Evolutionary conservation across 53 echinoderm and acorn worm species (phyloP).

Genomic region (Zoroaster sp.): DNA sequence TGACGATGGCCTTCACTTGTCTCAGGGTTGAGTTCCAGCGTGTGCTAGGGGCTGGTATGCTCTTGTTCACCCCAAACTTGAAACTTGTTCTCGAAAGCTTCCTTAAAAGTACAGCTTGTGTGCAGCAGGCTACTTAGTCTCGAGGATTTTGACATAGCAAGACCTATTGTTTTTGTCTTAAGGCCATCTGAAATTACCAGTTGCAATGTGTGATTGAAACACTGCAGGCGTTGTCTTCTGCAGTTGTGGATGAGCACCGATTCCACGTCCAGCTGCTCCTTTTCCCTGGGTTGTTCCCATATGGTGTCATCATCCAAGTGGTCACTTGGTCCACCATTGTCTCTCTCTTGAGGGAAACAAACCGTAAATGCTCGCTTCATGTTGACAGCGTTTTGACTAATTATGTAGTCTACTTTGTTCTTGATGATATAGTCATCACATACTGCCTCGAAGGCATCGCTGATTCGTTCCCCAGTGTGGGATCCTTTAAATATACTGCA

Average conservation of each 20-base stretch:
- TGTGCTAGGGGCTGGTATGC: slow-evolving; percentile 41
- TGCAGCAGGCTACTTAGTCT: neutral
- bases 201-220: slow-evolving; percentile 40
- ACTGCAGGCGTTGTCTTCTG: slow-evolving; percentile 37
- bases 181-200: slow-evolving; percentile 36
- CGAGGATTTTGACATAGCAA: neutral
- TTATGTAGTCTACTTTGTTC: slow-evolving; percentile 24
- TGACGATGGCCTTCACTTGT: slow-evolving; percentile 22
- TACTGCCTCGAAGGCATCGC: slow-evolving; percentile 29
- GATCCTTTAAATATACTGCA: slow-evolving; percentile 3
- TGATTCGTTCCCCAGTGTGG: slow-evolving; percentile 32
- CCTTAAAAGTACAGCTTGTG: slow-evolving; percentile 11
- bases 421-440: slow-evolving; percentile 6
- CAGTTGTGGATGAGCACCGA: neutral
- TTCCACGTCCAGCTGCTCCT: slow-evolving; percentile 5
- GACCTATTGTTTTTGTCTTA: neutral
- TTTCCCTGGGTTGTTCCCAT: neutral
- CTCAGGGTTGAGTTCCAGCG: slow-evolving; percentile 24
- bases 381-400: slow-evolving; percentile 25
- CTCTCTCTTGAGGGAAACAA: neutral
- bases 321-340: no score
- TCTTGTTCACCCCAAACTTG: neutral
- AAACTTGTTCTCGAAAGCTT: neutral
- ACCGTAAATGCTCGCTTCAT: slow-evolving; percentile 48
- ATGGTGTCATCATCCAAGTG: slow-evolving; percentile 11